Conservation (phyloP, 2,797 vertebrate genomes). For the Scolopax bukidnonensis region DNA sequence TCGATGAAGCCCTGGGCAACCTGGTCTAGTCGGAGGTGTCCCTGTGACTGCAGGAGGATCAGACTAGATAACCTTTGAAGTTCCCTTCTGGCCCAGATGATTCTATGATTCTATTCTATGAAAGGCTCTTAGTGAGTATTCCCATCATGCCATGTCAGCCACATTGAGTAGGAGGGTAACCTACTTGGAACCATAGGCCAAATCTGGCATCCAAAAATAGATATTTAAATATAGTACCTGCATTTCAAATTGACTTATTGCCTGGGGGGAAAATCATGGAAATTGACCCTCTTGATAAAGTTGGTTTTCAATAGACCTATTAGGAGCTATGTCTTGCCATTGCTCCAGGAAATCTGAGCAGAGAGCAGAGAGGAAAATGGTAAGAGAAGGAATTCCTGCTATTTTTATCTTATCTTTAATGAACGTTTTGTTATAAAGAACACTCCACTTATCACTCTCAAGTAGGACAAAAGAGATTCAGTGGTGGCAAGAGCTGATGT, state of each 20-base stretch:
- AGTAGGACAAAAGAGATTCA: slow-evolving; percentile 33
- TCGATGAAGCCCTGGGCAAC: too few relatives aligned
- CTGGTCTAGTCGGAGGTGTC: too few relatives aligned
- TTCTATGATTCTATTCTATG: too few relatives aligned
- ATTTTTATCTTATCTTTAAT: slow-evolving; percentile 52
- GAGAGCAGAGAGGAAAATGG: not conserved
- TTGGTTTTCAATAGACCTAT: not conserved
- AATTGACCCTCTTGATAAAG: not conserved
- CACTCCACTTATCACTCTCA: slow-evolving; percentile 42
- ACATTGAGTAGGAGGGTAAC: not conserved
- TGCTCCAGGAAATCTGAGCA: not conserved
- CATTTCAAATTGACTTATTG: not conserved
- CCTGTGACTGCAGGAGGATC: too few relatives aligned
- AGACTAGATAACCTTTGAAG: too few relatives aligned
- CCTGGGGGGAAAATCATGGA: not conserved
- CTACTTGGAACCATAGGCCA: not conserved
- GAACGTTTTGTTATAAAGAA: slow-evolving; percentile 39
- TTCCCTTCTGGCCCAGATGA: too few relatives aligned
- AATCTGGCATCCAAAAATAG: not conserved
- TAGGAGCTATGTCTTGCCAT: not conserved
- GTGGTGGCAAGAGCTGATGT: not conserved
- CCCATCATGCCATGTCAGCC: not conserved
- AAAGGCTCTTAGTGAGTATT: not conserved
- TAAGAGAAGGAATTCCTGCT: slow-evolving; percentile 6
- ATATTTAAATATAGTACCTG: not conserved